Percentiles rank a stretch among this genome's conserved stretches.
These are phyloP conservation scores for Auanema sp. DNA, from an alignment of 2,888 invertebrate species.

Conservation along the genomic window DNA sequence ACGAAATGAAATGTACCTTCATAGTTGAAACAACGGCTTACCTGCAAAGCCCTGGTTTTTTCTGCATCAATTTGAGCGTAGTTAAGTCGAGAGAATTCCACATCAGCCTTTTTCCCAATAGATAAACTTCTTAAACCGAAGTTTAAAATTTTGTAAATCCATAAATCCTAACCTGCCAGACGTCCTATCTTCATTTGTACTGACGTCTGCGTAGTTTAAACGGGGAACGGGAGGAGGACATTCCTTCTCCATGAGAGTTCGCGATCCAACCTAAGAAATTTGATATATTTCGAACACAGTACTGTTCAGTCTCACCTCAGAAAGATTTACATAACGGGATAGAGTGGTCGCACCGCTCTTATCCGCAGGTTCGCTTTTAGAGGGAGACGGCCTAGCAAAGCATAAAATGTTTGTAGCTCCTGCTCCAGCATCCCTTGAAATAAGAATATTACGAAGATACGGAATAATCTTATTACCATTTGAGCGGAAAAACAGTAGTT, in stretches of 20 bases:
- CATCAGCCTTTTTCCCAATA: not conserved
- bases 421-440: constrained; percentile 9
- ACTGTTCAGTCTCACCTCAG: not conserved
- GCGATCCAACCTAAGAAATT: not conserved
- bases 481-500: constrained; percentile 8
- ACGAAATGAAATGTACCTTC: not conserved
- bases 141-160: no score
- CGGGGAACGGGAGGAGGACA: not conserved
- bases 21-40: constrained; percentile 2
- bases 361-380: not conserved
- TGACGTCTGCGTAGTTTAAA: constrained; percentile 12
- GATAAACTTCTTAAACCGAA: not conserved
- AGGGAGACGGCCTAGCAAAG: not conserved
- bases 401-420: constrained; percentile 11
- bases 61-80: constrained; percentile 19
- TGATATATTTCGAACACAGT: not conserved
- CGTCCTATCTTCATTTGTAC: not conserved
- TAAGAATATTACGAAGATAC: no score
- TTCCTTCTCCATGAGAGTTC: not conserved
- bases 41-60: constrained; percentile 19
- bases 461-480: constrained; percentile 6
- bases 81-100: not conserved
- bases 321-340: not conserved
- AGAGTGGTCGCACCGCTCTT: not conserved
- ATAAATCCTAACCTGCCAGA: constrained; percentile 4